Evolutionary conservation across 1,140 invertebrate genomes (phyloP), one percentile per base, ranked within the genome.

Genomic region (Drosophila ficusphila): DNA sequence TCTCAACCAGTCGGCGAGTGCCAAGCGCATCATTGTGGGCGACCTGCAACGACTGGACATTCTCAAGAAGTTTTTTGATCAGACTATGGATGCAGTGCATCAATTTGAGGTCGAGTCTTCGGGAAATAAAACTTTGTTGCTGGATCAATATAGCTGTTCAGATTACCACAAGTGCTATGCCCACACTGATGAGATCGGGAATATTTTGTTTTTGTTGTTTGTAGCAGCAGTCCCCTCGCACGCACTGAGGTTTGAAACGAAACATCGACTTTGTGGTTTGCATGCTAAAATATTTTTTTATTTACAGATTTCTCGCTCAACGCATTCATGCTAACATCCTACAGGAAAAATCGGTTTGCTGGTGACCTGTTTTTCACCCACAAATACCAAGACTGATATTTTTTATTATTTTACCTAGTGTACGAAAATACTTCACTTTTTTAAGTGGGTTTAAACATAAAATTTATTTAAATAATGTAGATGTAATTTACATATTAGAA

Each of bases 111-210:
- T 47, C 0, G 46, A 47, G 4, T 36, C 57, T 3, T 18, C 67
- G 2, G 23, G 48, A 6, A 72, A 58, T 36, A 54, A 52, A 14
- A 29, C 62, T 0, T 25, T 23, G 27, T 52, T 90, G 18, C 6
- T 89, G 11, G 83, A 90, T 47, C 89, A 90, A 39, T 88, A 88
- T 48, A 88, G 85, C 48, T 90, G 85, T 51, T 83, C 86, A 5
- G 89, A 90, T 25, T 89, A 89, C 36, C 78, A 90, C 49, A 90
- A 90, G 34, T 90, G 85, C 16, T 89, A 72, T 64, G 81, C 89
- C 9, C 65, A 83, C 31, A 69, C 65, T 1, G 89, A 90, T 72
- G 78, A 82, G 0, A 31, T 60, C 7, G 54, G 69, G 14, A 90
- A 90, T 52, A 34, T 89, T 1, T 42, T 90, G n/a, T 89, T 86